phyloP scores from a whole-genome alignment of 2,797 vertebrate species.

The Crocidura indochinensis region DNA sequence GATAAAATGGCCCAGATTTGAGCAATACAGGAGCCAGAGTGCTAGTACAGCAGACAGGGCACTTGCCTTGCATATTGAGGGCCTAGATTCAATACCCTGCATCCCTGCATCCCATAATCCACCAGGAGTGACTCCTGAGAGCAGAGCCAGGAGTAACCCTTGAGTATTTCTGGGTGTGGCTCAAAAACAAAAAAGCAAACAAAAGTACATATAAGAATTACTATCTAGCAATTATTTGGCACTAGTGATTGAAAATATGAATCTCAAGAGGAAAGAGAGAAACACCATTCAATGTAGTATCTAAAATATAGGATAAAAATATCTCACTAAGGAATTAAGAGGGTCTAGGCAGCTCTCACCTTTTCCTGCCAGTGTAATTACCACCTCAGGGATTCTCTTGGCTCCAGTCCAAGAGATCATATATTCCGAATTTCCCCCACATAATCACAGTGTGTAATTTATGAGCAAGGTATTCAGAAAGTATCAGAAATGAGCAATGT shows the following conservation, averaged over 20 bases:
- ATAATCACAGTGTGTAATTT: conserved; percentile 9
- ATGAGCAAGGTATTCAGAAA: neutral
- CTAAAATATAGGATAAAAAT: neutral
- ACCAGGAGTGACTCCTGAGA: no score
- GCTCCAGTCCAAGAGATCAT: neutral
- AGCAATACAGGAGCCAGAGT: neutral
- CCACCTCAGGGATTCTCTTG: accelerated
- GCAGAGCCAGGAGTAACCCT: no score
- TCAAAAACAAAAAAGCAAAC: neutral
- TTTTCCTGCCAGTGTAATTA: neutral
- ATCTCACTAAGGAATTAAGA: conserved; percentile 24
- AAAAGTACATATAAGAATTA: neutral
- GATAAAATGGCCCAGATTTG: conserved; percentile 22
- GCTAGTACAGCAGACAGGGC: no score
- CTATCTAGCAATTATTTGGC: neutral
- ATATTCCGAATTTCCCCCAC: neutral
- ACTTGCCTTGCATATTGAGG: no score
- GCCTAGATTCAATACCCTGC: no score
- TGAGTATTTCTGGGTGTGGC: no score
- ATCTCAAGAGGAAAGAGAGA: conserved; percentile 52
- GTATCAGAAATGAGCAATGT: conserved; percentile 54
- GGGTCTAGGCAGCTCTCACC: no score
- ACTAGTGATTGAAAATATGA: conserved; percentile 22
- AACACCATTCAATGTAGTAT: neutral
- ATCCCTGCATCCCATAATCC: no score